phyloP scores from a whole-genome alignment of 2,113 vertebrate genomes.

The Physeter macrocephalus region DNA sequence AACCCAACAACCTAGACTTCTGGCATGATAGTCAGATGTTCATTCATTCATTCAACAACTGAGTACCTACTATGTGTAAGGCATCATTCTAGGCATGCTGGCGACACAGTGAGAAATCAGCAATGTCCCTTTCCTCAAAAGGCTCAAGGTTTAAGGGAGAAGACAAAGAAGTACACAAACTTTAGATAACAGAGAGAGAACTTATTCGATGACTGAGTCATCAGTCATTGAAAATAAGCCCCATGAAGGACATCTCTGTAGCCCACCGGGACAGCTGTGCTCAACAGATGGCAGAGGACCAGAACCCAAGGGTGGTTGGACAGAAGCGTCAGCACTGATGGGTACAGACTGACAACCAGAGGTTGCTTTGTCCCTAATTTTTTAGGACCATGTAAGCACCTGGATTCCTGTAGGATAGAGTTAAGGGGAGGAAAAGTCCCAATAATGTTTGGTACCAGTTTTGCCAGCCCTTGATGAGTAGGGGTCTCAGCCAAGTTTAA shows the following conservation, averaged over 20 bases:
- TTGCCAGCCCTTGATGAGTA: neutral
- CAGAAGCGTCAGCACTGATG: neutral
- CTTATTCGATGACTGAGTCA: slow-evolving; percentile 35
- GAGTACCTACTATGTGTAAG: neutral
- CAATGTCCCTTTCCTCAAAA: neutral
- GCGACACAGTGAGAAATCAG: neutral
- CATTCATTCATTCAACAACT: neutral
- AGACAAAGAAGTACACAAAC: slow-evolving; percentile 56
- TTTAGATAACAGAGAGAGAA: slow-evolving; percentile 35
- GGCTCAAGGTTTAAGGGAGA: slow-evolving; percentile 20
- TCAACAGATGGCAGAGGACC: slow-evolving; percentile 35
- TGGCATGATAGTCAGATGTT: neutral
- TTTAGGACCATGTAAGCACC: neutral
- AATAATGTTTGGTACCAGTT: neutral
- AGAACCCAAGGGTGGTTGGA: neutral
- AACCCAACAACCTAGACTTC: neutral
- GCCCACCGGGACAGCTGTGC: slow-evolving; percentile 57
- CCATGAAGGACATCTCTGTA: slow-evolving; percentile 62
- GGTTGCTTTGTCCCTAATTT: neutral
- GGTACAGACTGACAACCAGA: neutral
- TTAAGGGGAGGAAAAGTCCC: neutral
- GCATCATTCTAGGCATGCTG: neutral
- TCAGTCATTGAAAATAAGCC: slow-evolving; percentile 31
- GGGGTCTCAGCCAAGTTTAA: neutral
- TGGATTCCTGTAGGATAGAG: neutral